Evolutionary conservation across 2,888 invertebrate species (phyloP), one percentile per base, ranked within the genome.

Genomic region (Eubasilissa splendida): DNA sequence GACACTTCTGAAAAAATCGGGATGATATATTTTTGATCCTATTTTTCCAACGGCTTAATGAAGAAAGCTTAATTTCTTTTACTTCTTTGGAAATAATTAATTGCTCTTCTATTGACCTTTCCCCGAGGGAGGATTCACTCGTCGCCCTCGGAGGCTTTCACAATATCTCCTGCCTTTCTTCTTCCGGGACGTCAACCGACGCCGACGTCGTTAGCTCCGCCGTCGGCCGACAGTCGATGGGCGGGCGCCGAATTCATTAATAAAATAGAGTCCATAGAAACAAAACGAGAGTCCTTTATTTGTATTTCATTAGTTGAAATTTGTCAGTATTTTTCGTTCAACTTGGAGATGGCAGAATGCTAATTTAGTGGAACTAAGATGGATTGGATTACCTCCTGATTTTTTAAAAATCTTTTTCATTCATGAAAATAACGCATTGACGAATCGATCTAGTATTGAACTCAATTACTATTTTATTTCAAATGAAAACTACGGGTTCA

Each of bases 41-140:
- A 42, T 42, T 42, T 71, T 71, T 54, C 54, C 71, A 10, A 71
- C 9, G 54, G 54, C 71, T 71, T 54, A 71, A 71, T 71, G 71
- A 71, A 71, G 71, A 71, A 68, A 71, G 71, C 71, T 71, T 71
- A 71, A 71, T 71, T 68, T 71, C 71, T 71, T 71, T 71, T 31
- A 71, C 5, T 71, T 71, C 71, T 56, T 53, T 81, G 79, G 73
- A 79, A 83, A 83, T 83, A 83, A 83, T 83, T 83, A 83, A 83
- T 83, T 83, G 81, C 81, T 83, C 81, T 83, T 83, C 83, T 83
- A 83, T 83, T 83, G 83, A 83, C 83, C 83, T 83, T 83, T 77
- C 76, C 76, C 76, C 77, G 79, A 76, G 78, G 82, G 80, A 80
- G 81, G 80, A 81, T 77, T 76, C 79, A 77, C 80, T 80, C 73